A percentile compares a stretch with the other conserved stretches of the same genome.
phyloP scores from a whole-genome alignment of 2,888 invertebrate species.

The Glyphotaelius pellucidus region DNA sequence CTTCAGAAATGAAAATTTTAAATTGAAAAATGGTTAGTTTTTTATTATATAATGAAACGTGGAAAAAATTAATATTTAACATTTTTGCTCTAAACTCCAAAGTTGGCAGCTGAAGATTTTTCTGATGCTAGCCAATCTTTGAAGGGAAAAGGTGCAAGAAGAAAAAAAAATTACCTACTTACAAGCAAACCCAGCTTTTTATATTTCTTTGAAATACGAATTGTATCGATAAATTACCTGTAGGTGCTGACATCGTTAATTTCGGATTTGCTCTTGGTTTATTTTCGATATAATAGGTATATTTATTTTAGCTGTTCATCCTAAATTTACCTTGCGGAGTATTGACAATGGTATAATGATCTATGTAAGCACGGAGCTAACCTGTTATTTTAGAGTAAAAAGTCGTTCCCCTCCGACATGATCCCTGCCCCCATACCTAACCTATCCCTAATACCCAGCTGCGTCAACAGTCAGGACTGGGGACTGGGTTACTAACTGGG shows the following conservation, averaged over 20 bases:
- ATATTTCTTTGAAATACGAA: too few relatives aligned
- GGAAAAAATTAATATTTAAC: too few relatives aligned
- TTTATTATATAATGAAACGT: too few relatives aligned
- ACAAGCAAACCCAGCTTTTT: too few relatives aligned
- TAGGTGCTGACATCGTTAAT: too few relatives aligned
- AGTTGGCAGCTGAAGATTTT: neutral
- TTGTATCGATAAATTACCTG: too few relatives aligned
- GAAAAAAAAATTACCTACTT: too few relatives aligned
- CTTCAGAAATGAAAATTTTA: too few relatives aligned
- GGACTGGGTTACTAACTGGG: neutral
- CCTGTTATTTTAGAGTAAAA: slow-evolving; percentile 56
- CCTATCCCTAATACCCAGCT: slow-evolving; percentile 52
- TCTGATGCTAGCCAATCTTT: neutral
- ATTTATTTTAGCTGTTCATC: neutral
- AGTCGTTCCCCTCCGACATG: neutral
- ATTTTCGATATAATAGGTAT: neutral
- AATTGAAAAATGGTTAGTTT: too few relatives aligned
- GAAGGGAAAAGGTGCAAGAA: too few relatives aligned
- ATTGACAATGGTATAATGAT: slow-evolving; percentile 18
- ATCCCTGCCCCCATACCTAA: neutral
- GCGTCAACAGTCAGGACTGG: slow-evolving; percentile 57
- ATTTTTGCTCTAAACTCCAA: too few relatives aligned
- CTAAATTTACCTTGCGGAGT: neutral
- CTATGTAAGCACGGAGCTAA: slow-evolving; percentile 26
- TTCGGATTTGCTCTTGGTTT: too few relatives aligned